Evolutionary conservation across 2,797 vertebrate species (phyloP).

Genomic region (Synanceia verrucosa): DNA sequence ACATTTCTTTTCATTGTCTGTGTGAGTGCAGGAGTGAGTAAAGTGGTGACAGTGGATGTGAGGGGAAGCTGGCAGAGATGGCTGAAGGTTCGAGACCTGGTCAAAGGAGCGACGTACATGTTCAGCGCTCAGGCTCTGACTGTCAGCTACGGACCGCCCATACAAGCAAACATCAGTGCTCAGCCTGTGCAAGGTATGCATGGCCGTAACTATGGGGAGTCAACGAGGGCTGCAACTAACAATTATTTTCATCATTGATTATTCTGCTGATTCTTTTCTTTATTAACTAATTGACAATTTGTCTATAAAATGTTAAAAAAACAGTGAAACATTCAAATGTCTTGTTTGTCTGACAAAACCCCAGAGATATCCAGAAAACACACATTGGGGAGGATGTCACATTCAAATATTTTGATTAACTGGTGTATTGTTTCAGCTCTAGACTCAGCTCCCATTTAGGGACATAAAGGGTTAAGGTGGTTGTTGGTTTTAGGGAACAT

Average conservation of each 20-base stretch:
- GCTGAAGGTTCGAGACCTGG: slow-evolving; percentile 94
- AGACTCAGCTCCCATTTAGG: neutral
- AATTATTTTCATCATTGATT: neutral
- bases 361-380: neutral
- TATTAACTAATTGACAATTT: too few relatives aligned
- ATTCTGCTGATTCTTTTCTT: neutral
- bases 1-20: neutral
- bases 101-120: slow-evolving; percentile 88
- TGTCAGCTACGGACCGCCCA: slow-evolving; percentile 88
- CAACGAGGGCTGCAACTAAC: neutral
- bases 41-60: slow-evolving; percentile 95
- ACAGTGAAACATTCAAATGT: neutral
- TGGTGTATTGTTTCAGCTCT: neutral
- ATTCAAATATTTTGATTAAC: neutral
- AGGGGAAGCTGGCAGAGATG: slow-evolving; percentile 93
- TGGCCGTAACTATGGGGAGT: neutral
- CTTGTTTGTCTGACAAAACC: neutral
- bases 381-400: neutral
- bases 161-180: slow-evolving; percentile 90
- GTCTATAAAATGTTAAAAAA: too few relatives aligned
- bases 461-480: neutral
- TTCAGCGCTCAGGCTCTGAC: slow-evolving; percentile 94
- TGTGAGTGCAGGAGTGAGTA: slow-evolving; percentile 89
- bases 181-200: slow-evolving; percentile 89
- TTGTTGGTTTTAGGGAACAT: too few relatives aligned